phyloP scores from a whole-genome alignment of 2,113 vertebrate species.

The Carassius gibelio region DNA sequence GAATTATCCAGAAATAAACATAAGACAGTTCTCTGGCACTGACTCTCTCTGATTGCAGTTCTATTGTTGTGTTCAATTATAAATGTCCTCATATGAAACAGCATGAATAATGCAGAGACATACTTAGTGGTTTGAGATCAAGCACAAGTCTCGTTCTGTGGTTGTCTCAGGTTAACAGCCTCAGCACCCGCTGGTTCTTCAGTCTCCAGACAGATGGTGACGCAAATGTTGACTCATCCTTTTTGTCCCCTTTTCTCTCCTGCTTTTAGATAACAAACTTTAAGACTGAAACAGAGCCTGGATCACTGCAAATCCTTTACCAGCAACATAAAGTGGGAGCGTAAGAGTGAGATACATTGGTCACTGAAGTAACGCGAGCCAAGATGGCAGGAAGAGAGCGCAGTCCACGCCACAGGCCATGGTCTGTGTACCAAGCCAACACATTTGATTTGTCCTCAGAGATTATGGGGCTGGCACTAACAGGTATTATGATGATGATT shows the following conservation, averaged over 20 bases:
- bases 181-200: background rate
- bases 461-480: conserved; percentile 89
- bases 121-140: background rate
- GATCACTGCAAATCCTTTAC: background rate
- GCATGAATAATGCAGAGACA: conserved; percentile 18
- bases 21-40: conserved; percentile 6
- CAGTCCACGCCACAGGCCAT: conserved; percentile 93
- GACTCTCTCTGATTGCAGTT: background rate
- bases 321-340: background rate
- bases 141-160: conserved; percentile 2
- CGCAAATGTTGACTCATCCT: conserved; percentile 6
- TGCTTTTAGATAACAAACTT: background rate
- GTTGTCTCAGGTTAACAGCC: conserved; percentile 1
- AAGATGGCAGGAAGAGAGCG: conserved; percentile 91
- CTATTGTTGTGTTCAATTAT: conserved; percentile 21
- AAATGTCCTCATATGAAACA: background rate
- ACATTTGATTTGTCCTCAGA: conserved; percentile 92
- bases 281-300: background rate
- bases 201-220: background rate
- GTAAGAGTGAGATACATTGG: conserved; percentile 57
- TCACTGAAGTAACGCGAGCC: conserved; percentile 57
- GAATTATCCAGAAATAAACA: conserved; percentile 16
- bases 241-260: background rate
- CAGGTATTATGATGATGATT: conserved; percentile 73
- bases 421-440: conserved; percentile 88